Percentiles rank a stretch among this genome's conserved stretches.
Conservation (phyloP, 2,797 vertebrate genomes). For the Ataeniobius toweri region DNA sequence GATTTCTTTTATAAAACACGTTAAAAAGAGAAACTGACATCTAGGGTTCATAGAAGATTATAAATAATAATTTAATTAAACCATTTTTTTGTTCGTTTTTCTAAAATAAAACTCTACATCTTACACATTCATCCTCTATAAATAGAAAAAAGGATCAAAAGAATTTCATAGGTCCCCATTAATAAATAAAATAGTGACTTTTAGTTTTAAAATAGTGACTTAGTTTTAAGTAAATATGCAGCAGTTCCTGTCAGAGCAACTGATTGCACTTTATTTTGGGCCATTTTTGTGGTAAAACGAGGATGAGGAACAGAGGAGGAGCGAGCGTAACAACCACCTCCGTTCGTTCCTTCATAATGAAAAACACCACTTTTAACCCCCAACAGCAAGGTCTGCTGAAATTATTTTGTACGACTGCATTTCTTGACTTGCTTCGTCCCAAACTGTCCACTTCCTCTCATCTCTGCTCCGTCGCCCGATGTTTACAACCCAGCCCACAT, state of each 20-base stretch:
- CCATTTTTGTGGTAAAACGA: not conserved
- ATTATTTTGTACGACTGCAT: constrained; percentile 11
- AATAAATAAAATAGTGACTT: not conserved
- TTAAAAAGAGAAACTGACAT: not conserved
- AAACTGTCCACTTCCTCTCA: constrained; percentile 19
- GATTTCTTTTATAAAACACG: too few species aligned
- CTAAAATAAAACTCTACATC: not conserved
- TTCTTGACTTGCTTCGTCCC: constrained; percentile 17
- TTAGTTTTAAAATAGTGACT: not conserved
- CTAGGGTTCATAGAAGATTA: not conserved
- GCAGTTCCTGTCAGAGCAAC: not conserved
- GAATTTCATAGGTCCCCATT: too few species aligned
- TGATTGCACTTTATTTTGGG: not conserved
- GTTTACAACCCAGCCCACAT: constrained; percentile 55
- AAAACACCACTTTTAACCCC: constrained; percentile 5
- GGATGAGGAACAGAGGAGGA: not conserved
- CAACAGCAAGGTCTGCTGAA: not conserved
- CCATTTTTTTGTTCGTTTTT: not conserved
- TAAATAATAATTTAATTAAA: too few species aligned
- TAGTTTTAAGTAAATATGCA: not conserved
- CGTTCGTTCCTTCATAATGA: not conserved
- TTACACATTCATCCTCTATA: not conserved
- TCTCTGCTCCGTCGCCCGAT: constrained; percentile 32
- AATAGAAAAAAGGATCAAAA: not conserved
- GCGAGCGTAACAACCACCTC: not conserved